Evolutionary conservation across 2,888 invertebrate genomes (phyloP).

Genomic region (Halocaridina rubra): DNA sequence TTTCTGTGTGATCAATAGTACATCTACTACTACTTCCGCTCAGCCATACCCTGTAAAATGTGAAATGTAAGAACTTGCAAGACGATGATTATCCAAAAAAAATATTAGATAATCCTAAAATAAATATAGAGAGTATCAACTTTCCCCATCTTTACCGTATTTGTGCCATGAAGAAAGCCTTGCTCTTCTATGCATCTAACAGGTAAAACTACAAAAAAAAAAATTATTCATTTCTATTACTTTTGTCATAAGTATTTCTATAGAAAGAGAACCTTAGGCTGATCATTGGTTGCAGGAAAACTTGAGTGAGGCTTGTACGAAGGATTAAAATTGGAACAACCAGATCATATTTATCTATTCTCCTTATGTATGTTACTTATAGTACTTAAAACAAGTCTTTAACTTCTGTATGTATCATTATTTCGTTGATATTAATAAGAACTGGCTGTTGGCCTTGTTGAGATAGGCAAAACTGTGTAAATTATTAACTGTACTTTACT

Average conservation of each 20-base stretch:
- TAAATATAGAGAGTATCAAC: no score
- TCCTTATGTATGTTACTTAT: no score
- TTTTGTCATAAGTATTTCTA: slow-evolving; percentile 1
- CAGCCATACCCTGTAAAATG: slow-evolving; percentile 37
- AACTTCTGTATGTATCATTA: no score
- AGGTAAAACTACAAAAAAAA: slow-evolving; percentile 42
- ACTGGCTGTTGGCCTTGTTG: no score
- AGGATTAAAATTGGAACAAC: no score
- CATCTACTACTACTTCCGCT: slow-evolving; percentile 32
- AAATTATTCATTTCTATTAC: background rate
- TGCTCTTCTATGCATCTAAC: slow-evolving; percentile 53
- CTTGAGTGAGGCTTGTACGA: no score
- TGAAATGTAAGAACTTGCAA: slow-evolving; percentile 52
- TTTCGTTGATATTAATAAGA: no score
- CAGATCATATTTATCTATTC: no score
- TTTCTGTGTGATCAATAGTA: slow-evolving; percentile 49
- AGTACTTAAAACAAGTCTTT: no score
- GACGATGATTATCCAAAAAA: background rate
- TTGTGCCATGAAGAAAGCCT: slow-evolving; percentile 57
- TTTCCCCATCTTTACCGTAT: slow-evolving; percentile 48
- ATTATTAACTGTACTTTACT: no score
- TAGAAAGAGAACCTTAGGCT: slow-evolving; percentile 16
- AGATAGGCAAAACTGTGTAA: no score
- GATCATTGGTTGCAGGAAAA: slow-evolving; percentile 24
- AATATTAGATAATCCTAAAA: no score